Evolutionary conservation across 2,113 vertebrate genomes (phyloP), one percentile per base, ranked within the genome.

Genomic region (Oncorhynchus gorbuscha): DNA sequence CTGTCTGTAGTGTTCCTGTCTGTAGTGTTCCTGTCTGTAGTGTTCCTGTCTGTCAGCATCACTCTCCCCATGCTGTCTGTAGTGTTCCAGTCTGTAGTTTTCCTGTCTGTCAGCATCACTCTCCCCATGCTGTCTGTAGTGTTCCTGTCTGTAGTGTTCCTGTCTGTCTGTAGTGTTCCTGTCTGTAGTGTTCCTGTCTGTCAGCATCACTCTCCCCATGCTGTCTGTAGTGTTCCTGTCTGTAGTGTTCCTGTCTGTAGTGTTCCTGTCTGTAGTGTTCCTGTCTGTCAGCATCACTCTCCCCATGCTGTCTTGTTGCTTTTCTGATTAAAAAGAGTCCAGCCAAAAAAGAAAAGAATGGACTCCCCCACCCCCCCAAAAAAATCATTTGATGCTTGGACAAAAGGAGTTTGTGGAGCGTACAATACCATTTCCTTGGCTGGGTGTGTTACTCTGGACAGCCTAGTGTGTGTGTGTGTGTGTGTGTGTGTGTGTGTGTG

Each of bases 351-450:
- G 5, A 68, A 35, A 35, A 7, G 5, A 30, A 67, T 1, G 28
- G 35, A 35, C 35, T 6, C 35, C 35, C 1, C 32, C 32, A n/a
- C 5, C 35, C 4, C 0, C 4, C 6, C 6, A 30, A 13, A 24
- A 71, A 12, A 12, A 97, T 98, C 95, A 95, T 97, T 96, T 94
- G 83, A 83, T 72, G 73, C 81, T 73, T 87, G 88, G 85, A 90
- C 83, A 85, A 82, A 86, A 83, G 48, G 76, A 76, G 77, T 88
- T 85, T 86, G 83, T 88, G 83, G 86, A 81, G 81, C 32, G 65
- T 82, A 72, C 83, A 83, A 79, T 83, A 83, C 72, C 67, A 61
- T 83, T 81, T 80, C 49, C 76, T 69, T 69, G 80, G 83, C 80
- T 77, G 69, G 78, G 80, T 76, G 73, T 82, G 74, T 81, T 88